phyloP scores from a whole-genome alignment of 2,888 invertebrate species.

The Crioceris asparagi region DNA sequence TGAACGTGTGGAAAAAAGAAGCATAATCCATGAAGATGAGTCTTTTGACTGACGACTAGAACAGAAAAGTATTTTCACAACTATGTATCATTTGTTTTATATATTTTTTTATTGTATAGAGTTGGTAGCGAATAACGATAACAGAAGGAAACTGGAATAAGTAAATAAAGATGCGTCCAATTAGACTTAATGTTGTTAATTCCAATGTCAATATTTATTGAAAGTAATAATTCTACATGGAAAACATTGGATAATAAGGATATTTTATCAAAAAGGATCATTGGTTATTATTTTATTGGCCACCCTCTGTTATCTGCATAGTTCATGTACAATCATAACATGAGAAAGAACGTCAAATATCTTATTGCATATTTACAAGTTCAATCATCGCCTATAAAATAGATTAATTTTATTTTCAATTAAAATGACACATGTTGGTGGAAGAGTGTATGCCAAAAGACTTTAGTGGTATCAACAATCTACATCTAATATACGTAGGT shows the following conservation, averaged over 20 bases:
- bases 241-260: too few relatives aligned
- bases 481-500: not conserved
- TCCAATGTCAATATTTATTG: too few relatives aligned
- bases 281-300: too few relatives aligned
- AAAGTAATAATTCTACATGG: too few relatives aligned
- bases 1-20: constrained; percentile 10
- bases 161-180: too few relatives aligned
- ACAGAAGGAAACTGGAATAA: too few relatives aligned
- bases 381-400: not conserved
- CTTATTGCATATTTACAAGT: constrained; percentile 28
- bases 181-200: too few relatives aligned
- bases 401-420: not conserved
- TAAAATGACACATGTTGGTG: constrained; percentile 18
- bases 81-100: constrained; percentile 17
- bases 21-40: constrained; percentile 18
- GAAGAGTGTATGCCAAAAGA: constrained; percentile 13
- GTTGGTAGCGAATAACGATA: too few relatives aligned
- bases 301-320: too few relatives aligned
- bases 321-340: constrained; percentile 19
- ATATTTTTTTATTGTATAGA: not conserved
- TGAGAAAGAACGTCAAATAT: constrained; percentile 23
- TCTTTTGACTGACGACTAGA: constrained; percentile 18
- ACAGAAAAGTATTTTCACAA: constrained; percentile 18
- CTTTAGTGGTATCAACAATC: constrained; percentile 5
- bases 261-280: too few relatives aligned